These are phyloP conservation scores for Hippopotamyrus pictus DNA, from an alignment of 2,797 vertebrate genomes.

Conservation along the genomic window DNA sequence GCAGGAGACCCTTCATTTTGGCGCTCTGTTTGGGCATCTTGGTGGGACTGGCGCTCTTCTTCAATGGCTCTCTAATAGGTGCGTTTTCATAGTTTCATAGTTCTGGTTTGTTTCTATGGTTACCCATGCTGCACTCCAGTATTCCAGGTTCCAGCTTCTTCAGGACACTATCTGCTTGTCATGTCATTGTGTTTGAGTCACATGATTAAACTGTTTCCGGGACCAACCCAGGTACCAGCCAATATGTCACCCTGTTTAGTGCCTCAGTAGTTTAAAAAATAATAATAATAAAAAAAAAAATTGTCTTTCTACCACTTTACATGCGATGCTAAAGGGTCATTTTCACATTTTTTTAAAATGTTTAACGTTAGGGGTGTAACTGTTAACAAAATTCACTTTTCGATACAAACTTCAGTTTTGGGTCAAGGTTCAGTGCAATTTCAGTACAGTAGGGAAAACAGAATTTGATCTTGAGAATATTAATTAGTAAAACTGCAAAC, in stretches of 20 bases:
- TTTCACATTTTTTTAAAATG: background rate
- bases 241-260: background rate
- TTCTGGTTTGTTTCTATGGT: background rate
- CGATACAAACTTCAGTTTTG: background rate
- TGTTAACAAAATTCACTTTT: background rate
- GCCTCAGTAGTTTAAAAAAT: background rate
- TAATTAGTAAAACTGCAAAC: background rate
- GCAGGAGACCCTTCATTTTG: constrained; percentile 89
- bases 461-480: background rate
- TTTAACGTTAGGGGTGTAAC: background rate
- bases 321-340: background rate
- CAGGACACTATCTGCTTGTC: background rate
- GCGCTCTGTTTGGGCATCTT: constrained; percentile 86
- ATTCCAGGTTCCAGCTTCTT: background rate
- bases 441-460: background rate
- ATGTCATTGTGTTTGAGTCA: background rate
- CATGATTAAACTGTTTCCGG: background rate
- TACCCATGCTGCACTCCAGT: background rate
- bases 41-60: constrained; percentile 86
- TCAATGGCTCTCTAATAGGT: constrained; percentile 93
- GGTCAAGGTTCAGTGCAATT: background rate
- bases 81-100: constrained; percentile 30
- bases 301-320: background rate
- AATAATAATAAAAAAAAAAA: background rate
- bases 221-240: background rate